Evolutionary conservation across 2,113 vertebrate genomes (phyloP).

Genomic region (Tretioscincus oriximinensis): DNA sequence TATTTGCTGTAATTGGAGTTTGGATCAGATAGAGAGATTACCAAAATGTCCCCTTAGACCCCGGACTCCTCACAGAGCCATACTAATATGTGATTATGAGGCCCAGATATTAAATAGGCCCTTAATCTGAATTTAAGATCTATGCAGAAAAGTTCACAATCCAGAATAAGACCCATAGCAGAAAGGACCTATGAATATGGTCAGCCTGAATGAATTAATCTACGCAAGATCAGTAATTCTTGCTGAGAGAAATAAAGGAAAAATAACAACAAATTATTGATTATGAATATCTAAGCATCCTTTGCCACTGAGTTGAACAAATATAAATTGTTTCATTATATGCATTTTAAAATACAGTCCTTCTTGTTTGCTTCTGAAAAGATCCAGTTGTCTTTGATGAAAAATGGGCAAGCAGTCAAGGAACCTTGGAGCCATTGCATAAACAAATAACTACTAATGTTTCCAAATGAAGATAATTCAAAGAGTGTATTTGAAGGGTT

Average conservation of each 20-base stretch:
- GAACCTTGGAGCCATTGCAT: background rate
- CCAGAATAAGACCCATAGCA: too few relatives aligned
- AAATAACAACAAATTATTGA: too few relatives aligned
- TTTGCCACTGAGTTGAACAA: background rate
- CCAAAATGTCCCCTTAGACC: too few relatives aligned
- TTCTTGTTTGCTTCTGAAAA: background rate
- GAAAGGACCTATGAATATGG: background rate
- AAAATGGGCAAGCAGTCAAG: background rate
- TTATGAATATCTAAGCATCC: background rate
- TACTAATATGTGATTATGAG: too few relatives aligned
- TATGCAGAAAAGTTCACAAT: too few relatives aligned
- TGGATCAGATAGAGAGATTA: too few relatives aligned
- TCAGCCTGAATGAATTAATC: background rate
- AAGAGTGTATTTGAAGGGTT: background rate
- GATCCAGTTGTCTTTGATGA: background rate
- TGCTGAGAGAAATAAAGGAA: background rate
- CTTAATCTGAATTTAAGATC: too few relatives aligned
- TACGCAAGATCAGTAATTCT: background rate
- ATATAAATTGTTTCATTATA: background rate
- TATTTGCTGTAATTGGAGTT: too few relatives aligned
- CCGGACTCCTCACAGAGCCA: too few relatives aligned
- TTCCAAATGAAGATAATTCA: background rate
- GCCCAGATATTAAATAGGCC: too few relatives aligned
- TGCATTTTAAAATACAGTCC: background rate
- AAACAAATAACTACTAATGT: background rate